phyloP scores from a whole-genome alignment of 1,140 invertebrate genomes.

The Drosophila watanabei region DNA sequence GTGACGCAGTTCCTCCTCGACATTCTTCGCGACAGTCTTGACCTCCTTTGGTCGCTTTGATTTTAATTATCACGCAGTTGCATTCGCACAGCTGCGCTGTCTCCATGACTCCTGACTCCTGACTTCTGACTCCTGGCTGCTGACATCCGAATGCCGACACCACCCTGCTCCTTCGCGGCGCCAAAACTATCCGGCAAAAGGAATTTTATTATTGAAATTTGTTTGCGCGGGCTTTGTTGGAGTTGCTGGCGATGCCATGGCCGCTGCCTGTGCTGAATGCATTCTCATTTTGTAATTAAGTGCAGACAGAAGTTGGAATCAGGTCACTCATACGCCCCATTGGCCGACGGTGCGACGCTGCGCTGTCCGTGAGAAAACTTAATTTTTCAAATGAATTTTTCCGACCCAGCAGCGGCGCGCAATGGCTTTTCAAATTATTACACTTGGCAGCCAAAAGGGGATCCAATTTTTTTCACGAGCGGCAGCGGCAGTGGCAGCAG shows the following conservation, averaged over 20 bases:
- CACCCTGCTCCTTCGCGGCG: conserved; percentile 36
- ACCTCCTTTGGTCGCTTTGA: conserved; percentile 44
- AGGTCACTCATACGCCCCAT: conserved; percentile 72
- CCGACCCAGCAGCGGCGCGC: conserved; percentile 37
- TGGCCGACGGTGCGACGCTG: conserved; percentile 21
- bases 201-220: conserved; percentile 76
- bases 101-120: conserved; percentile 23
- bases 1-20: neutral
- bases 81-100: conserved; percentile 37
- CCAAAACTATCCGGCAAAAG: conserved; percentile 45
- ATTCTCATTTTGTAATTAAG: conserved; percentile 78
- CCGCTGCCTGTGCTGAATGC: conserved; percentile 33
- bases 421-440: conserved; percentile 72
- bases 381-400: conserved; percentile 76
- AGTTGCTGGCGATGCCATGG: conserved; percentile 37
- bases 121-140: conserved; percentile 11
- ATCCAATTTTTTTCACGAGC: conserved; percentile 16
- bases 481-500: conserved; percentile 39
- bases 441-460: conserved; percentile 36
- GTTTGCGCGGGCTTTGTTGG: conserved; percentile 64
- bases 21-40: conserved; percentile 18
- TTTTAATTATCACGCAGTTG: conserved; percentile 55
- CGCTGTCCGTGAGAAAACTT: conserved; percentile 44
- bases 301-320: conserved; percentile 75
- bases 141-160: neutral